Base-by-base conservation (phyloP, 2,113 vertebrate species). In the Nothobranchius kuhntae region DNA sequence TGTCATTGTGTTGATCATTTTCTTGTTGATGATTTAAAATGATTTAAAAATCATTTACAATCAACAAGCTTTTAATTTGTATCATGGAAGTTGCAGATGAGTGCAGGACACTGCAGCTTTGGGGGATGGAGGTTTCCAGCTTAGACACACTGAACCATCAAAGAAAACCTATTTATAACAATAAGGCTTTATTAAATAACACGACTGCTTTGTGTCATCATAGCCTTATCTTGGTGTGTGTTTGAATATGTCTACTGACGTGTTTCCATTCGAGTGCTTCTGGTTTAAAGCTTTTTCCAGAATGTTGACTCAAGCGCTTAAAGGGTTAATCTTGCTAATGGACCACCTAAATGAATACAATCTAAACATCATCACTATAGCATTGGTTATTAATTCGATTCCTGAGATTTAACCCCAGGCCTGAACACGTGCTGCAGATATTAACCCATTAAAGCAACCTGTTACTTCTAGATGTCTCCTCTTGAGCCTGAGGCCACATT, bases 1-100 rank as follows among this genome's bases (percentile, higher is more conserved):
- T 51, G 71, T 62, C 57, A 55, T 60, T 68, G 60, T 61, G 38
- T 65, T 50, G 68, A 68, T 58, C 11, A 53, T 53, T 42, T 51
- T 64, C 48, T 24, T 53, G n/a, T 26, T 42, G 61, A 52, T 40
- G 36, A 10, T 14, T 21, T 21, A 21, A 21, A 63, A 40, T 21
- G 26, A 52, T 64, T 64, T 51, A 40, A 62, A 63, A 40, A 14
- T 52, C 15, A 3, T 17, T 9, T 36, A 47, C 30, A n/a, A 15
- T 36, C 47, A 26, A 36, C 42, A 60, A 61, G 6, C 14, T n/a
- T 35, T 15, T 13, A 21, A 40, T 15, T 9, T 59, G 42, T 2
- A 59, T 24, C 0, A 9, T 10, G 45, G 17, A 24, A 24, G 12
- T 13, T 59, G 17, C 38, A 13, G 42, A 45, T 26, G 21, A 26